Evolutionary conservation across 2,888 invertebrate genomes (phyloP).

Genomic region (Troides helena): DNA sequence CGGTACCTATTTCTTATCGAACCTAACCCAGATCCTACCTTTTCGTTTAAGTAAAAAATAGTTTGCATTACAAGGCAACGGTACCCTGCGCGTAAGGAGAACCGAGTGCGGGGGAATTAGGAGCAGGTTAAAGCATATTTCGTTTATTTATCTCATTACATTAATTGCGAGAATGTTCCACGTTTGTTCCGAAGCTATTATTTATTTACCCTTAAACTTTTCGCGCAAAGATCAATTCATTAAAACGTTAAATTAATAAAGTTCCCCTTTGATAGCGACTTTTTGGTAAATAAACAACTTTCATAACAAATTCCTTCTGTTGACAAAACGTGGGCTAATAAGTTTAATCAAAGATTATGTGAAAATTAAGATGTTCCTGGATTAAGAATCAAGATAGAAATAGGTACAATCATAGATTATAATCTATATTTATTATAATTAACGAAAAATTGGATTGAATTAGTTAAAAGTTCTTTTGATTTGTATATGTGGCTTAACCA

Average conservation of each 20-base stretch:
- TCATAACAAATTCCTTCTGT: not conserved
- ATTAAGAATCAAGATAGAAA: no score
- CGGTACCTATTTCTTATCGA: no score
- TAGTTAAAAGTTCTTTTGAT: no score
- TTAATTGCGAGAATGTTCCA: conserved; percentile 27
- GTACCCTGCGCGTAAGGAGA: conserved; percentile 21
- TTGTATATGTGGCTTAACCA: no score
- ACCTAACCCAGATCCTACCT: no score
- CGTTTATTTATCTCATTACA: conserved; percentile 29
- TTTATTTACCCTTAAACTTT: conserved; percentile 8
- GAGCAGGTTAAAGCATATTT: conserved; percentile 28
- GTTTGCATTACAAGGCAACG: not conserved
- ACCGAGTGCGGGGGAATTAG: conserved; percentile 21
- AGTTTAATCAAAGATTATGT: not conserved
- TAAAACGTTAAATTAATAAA: not conserved
- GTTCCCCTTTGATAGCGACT: not conserved
- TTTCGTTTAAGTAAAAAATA: not conserved
- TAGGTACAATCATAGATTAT: no score
- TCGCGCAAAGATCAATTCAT: not conserved
- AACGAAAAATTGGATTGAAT: no score
- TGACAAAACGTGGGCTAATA: not conserved
- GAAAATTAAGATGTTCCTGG: no score
- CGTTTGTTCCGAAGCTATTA: conserved; percentile 2
- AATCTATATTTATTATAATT: no score
- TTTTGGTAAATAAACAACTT: not conserved